Conservation (phyloP, 2,113 vertebrate genomes). For the Ceyx margarethae region DNA sequence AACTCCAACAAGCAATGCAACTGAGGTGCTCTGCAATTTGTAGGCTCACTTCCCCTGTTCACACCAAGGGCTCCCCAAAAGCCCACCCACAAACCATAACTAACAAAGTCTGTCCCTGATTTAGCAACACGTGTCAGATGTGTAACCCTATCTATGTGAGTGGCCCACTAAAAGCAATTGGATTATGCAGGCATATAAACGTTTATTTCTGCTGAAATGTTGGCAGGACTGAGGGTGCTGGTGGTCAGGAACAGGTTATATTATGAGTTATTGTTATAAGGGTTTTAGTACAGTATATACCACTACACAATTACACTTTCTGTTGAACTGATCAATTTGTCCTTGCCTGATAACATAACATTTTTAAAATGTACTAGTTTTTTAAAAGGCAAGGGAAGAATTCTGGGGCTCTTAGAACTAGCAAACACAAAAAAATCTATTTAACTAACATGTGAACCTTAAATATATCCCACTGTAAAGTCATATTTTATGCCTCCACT, state of each 20-base stretch:
- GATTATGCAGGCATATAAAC: neutral
- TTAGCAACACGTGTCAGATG: rapidly evolving
- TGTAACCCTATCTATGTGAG: neutral
- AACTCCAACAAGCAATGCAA: neutral
- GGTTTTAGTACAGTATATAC: neutral
- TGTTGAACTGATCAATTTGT: neutral
- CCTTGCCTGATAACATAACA: neutral
- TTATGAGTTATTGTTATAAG: neutral
- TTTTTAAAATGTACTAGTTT: slow-evolving; percentile 15
- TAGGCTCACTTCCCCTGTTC: neutral
- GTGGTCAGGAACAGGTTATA: neutral
- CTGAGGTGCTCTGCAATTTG: neutral
- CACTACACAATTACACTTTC: neutral
- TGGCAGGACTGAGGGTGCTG: neutral
- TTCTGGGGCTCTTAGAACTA: slow-evolving; percentile 50
- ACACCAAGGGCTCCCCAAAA: neutral
- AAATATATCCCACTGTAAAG: slow-evolving; percentile 67
- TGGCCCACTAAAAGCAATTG: neutral
- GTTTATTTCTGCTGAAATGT: neutral
- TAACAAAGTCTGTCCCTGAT: neutral
- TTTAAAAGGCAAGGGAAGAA: slow-evolving; percentile 58
- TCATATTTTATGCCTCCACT: slow-evolving; percentile 74
- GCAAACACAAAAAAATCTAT: slow-evolving; percentile 72
- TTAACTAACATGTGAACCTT: slow-evolving; percentile 69
- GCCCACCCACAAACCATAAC: neutral